Evolutionary conservation across 2,888 invertebrate genomes (phyloP).

Genomic region (Dasysyrphus albostriatus): DNA sequence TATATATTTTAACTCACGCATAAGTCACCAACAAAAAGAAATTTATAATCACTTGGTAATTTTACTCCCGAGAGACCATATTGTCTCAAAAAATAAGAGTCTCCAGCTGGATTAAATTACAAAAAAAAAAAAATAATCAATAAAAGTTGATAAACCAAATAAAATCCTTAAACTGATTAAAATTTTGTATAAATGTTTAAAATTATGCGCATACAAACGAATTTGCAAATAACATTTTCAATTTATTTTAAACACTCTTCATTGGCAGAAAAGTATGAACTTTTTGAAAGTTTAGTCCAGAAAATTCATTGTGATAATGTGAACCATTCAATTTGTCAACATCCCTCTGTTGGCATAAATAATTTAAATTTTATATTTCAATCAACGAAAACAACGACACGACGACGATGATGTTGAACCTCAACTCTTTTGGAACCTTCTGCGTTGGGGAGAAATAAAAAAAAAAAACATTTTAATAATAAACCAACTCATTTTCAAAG

Average conservation of each 20-base stretch:
- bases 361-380: conserved; percentile 53
- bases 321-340: conserved; percentile 38
- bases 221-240: background rate
- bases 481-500: conserved; percentile 35
- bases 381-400: conserved; percentile 11
- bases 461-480: conserved; percentile 58
- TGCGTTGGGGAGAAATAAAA: too few species aligned
- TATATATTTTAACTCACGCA: too few species aligned
- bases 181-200: background rate
- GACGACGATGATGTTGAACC: background rate
- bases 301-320: conserved; percentile 33
- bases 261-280: background rate
- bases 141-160: background rate
- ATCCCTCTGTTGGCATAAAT: conserved; percentile 11
- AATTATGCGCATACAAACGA: conserved; percentile 15
- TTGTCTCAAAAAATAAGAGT: background rate
- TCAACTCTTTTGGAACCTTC: conserved; percentile 24
- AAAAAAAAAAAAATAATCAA: background rate
- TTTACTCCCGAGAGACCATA: too few species aligned
- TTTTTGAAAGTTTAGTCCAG: conserved; percentile 36
- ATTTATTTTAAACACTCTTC: conserved; percentile 25
- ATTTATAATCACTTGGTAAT: too few species aligned
- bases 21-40: too few species aligned
- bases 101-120: background rate
- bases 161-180: background rate